Base-by-base conservation (phyloP, 2,888 invertebrate genomes). In the Calephelis perditalis region DNA sequence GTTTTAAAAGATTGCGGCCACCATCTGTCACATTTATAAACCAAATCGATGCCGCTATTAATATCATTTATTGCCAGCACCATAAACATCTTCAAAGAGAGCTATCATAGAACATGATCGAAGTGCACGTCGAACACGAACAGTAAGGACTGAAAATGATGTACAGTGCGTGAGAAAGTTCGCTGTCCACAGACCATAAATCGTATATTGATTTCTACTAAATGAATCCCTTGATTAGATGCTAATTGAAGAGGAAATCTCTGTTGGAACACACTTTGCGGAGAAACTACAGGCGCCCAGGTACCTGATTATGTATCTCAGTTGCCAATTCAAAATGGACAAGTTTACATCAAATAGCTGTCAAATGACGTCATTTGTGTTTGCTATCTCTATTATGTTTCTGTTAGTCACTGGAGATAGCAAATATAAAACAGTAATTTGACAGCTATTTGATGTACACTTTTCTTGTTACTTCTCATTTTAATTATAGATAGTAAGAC, bases 161-260 rank as follows among this genome's bases (percentile, higher is more conserved):
- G 71, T 75, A 72, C 73, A 73, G 70, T 69, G 74, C 82, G 83
- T 86, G 88, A 82, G 88, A 89, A 87, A 84, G 79, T 77, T 71
- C 69, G 68, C 71, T 70, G 72, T 70, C 71, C 66, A 67, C 61
- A 69, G 75, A 72, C 71, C 75, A 78, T 86, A 84, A 86, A 86
- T 82, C 73, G 76, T 80, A 65, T 75, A 78, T 78, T 77, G 69
- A 74, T 74, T 74, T 76, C 72, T 68, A 78, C 74, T 84, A 79
- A 86, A 84, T 77, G 82, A 78, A 78, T 76, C 79, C 77, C 77
- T 84, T 85, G 81, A 86, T 84, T 81, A 72, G 77, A 81, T 76
- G 78, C 77, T 85, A 82, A 87, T 86, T 82, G 81, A 81, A 74
- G 80, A 84, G 75, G 79, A 75, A 74, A 77, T 78, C 80, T 77